phyloP scores from a whole-genome alignment of 2,797 vertebrate genomes.

The Chiroxiphia lanceolata region DNA sequence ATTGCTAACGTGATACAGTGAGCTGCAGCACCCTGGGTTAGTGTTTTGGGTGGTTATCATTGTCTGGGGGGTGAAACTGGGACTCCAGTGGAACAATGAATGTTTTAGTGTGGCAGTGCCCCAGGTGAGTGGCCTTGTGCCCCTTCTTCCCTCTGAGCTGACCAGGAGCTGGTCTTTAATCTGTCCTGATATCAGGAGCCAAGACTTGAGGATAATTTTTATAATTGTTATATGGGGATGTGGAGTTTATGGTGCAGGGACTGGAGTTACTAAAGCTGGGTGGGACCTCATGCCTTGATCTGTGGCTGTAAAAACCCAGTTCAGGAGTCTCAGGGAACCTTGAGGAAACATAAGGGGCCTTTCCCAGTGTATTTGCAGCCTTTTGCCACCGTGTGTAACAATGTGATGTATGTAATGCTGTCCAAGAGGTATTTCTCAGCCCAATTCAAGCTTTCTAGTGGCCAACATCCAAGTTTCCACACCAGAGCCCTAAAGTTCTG shows the following conservation, averaged over 20 bases:
- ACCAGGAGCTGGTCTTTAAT: neutral
- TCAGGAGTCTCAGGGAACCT: neutral
- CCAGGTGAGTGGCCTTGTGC: fast-evolving
- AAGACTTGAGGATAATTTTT: neutral
- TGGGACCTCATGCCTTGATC: neutral
- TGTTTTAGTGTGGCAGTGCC: fast-evolving
- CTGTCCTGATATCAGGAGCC: neutral
- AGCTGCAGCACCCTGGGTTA: neutral
- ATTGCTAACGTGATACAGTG: neutral
- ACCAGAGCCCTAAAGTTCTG: neutral
- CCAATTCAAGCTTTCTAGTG: neutral
- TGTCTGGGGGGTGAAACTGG: neutral
- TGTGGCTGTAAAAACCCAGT: neutral
- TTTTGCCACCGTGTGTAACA: neutral
- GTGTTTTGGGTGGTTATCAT: neutral
- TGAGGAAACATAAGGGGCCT: neutral
- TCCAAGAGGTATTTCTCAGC: neutral
- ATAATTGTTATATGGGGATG: fast-evolving
- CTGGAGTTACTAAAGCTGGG: neutral
- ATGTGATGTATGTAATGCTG: neutral
- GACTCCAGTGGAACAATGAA: fast-evolving
- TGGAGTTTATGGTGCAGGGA: neutral
- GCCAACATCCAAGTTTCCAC: neutral
- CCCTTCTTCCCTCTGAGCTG: neutral
- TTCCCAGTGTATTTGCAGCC: neutral